A percentile compares a stretch with the other conserved stretches of the same genome.
Evolutionary conservation across 2,888 invertebrate genomes (phyloP).

Genomic region (Hypomecis atomaria): DNA sequence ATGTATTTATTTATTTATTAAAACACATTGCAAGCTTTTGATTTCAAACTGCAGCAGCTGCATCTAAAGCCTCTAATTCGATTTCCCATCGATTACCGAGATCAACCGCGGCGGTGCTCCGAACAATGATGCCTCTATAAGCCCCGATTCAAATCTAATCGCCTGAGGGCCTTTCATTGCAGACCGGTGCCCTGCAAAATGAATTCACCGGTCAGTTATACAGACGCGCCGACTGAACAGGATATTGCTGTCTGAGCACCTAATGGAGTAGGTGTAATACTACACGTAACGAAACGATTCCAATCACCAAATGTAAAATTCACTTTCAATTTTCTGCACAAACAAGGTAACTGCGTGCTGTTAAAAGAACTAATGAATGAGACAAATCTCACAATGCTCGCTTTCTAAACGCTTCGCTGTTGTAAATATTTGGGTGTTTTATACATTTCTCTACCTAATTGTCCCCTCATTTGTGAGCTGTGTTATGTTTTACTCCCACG

Average conservation of each 20-base stretch:
- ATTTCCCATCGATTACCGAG: conserved; percentile 62
- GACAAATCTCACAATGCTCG: conserved; percentile 32
- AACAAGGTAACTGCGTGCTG: background rate
- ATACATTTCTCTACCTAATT: conserved; percentile 42
- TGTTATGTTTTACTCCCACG: conserved; percentile 52
- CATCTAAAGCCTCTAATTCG: conserved; percentile 55
- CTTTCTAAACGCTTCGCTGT: conserved; percentile 54
- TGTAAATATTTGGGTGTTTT: conserved; percentile 44
- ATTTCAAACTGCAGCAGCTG: conserved; percentile 58
- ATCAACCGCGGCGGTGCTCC: conserved; percentile 42
- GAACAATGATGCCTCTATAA: conserved; percentile 29
- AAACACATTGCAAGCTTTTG: conserved; percentile 67
- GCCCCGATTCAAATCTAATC: conserved; percentile 54
- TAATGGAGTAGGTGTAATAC: conserved; percentile 17
- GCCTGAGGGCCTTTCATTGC: conserved; percentile 41
- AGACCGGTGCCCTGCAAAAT: conserved; percentile 49
- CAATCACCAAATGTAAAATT: conserved; percentile 4
- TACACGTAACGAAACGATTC: background rate
- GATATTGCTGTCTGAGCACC: conserved; percentile 60
- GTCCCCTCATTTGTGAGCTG: conserved; percentile 45
- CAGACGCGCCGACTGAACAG: conserved; percentile 51
- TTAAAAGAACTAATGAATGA: conserved; percentile 34
- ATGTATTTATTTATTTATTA: too few species aligned
- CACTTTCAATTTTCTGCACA: conserved; percentile 5
- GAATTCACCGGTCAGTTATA: conserved; percentile 52